phyloP scores from a whole-genome alignment of 2,113 vertebrate genomes.

The Microcebus ravelobensis region DNA sequence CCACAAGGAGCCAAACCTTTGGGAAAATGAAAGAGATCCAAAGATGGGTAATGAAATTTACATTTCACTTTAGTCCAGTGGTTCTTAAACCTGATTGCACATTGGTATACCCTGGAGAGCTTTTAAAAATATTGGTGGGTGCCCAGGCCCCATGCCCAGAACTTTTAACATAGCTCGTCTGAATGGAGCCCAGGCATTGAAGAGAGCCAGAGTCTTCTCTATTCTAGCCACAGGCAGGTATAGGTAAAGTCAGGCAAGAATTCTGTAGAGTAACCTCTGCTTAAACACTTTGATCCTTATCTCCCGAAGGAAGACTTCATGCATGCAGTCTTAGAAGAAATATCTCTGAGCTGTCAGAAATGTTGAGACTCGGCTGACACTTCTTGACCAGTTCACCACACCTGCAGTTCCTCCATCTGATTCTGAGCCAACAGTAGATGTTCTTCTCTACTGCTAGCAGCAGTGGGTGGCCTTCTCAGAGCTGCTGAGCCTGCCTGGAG shows the following conservation, averaged over 20 bases:
- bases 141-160: background rate
- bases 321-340: background rate
- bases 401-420: background rate
- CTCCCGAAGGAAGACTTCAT: background rate
- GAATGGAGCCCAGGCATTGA: background rate
- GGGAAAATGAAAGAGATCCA: background rate
- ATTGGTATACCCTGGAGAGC: background rate
- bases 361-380: background rate
- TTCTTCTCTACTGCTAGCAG: background rate
- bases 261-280: background rate
- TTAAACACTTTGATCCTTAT: background rate
- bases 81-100: constrained; percentile 4
- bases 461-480: background rate
- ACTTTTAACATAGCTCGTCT: background rate
- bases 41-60: constrained; percentile 24
- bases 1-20: background rate
- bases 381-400: background rate
- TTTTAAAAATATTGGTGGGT: constrained; percentile 19
- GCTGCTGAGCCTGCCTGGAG: background rate
- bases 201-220: background rate
- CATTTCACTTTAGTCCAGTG: background rate
- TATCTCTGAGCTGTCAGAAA: background rate
- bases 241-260: background rate
- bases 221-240: background rate
- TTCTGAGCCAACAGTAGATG: background rate